Base-by-base conservation (phyloP, 2,888 invertebrate genomes). In the Aradus depressus region DNA sequence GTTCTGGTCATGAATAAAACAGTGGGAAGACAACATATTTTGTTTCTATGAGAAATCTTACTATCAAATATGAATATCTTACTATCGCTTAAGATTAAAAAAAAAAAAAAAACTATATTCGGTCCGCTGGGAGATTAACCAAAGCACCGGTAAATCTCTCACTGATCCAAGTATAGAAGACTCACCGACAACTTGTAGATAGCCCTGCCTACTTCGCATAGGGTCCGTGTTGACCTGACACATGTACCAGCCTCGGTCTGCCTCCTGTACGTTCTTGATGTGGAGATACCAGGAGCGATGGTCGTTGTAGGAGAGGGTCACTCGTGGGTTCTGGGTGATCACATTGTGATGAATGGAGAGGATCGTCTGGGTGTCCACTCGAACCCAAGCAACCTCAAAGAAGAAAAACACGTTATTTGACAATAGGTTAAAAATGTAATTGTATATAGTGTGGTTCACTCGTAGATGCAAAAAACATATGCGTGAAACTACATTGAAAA, bases 201-300 rank as follows among this genome's bases (percentile, higher is more conserved):
- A 91, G 45, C 90, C 90, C 65, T 88, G 85, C 48, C 85, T 76
- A 53, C 85, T 86, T 58, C 87, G 75, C 89, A 91, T 90, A 12
- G 90, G 90, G 68, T 89, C 88, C 1, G 90, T 90, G 70, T 91
- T 90, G 59, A 91, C 82, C 70, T 89, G 89, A 66, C 89, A 89
- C 88, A 89, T 89, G 66, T 79, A 90, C 88, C 88, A 90, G 54
- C 90, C 90, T 3, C 89, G 76, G 70, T 90, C 90, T 35, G 79
- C 77, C 67, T 89, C 89, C 65, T 88, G 85, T 26, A 87, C 89
- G 64, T 82, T 81, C 68, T 84, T 84, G 67, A 90, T 85, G 67
- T 89, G 90, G 56, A 91, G 75, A 69, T 85, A 90, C 89, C 89
- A 91, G 42, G 89, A 87, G 51, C 89, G 79, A 67, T 89, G 89